Evolutionary conservation across 2,888 invertebrate species (phyloP).

Genomic region (Caenorhabditis plicata): DNA sequence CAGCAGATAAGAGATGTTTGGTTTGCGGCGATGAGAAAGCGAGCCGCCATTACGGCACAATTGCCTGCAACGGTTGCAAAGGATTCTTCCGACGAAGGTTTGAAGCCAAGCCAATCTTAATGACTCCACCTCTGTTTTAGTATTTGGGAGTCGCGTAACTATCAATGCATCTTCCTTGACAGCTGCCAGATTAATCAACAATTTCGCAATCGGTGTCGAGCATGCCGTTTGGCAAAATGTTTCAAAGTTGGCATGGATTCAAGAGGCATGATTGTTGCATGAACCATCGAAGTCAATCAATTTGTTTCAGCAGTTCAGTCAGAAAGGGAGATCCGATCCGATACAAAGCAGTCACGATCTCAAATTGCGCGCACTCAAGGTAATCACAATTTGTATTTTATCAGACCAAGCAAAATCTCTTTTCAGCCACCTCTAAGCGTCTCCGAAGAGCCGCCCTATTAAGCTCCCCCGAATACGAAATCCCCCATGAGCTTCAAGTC

Average conservation of each 20-base stretch:
- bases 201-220: constrained; percentile 45
- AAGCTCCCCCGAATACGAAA: no score
- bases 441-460: no score
- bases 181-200: constrained; percentile 37
- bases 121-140: constrained; percentile 32
- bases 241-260: constrained; percentile 45
- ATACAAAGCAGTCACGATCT: neutral
- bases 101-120: no score
- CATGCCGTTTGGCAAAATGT: constrained; percentile 43
- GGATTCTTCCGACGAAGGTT: constrained; percentile 54
- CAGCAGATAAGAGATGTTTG: constrained; percentile 46
- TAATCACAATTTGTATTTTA: neutral
- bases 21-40: constrained; percentile 54
- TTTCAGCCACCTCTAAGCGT: no score
- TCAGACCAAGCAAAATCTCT: neutral
- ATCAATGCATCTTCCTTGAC: constrained; percentile 28
- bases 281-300: neutral
- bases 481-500: constrained; percentile 6
- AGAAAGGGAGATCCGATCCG: constrained; percentile 30
- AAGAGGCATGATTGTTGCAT: constrained; percentile 12
- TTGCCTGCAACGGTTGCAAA: constrained; percentile 57
- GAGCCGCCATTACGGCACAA: constrained; percentile 51
- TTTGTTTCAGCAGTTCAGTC: constrained; percentile 45
- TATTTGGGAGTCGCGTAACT: constrained; percentile 44
- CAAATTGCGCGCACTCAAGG: constrained; percentile 1